Percentiles rank a stretch among this genome's conserved stretches.
phyloP scores from a whole-genome alignment of 1,140 invertebrate species.

The Metaphire vulgaris region DNA sequence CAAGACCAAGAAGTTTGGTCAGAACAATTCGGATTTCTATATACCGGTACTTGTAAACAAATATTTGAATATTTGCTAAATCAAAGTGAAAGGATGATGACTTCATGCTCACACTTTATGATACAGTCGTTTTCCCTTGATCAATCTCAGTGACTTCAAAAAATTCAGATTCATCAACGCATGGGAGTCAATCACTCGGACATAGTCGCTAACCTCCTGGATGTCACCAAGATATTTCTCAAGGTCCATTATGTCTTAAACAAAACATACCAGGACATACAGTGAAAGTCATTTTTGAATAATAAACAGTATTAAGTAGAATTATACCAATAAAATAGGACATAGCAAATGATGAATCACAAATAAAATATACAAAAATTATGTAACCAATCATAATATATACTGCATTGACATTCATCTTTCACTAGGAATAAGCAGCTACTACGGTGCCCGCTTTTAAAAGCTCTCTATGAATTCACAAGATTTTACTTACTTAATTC shows the following conservation, averaged over 20 bases:
- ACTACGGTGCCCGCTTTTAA: no score
- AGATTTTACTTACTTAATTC: no score
- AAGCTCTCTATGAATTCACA: no score
- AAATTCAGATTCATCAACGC: slow-evolving; percentile 77
- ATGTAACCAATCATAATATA: not conserved
- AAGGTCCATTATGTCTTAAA: slow-evolving; percentile 46
- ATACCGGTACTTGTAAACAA: not conserved
- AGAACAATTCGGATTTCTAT: not conserved
- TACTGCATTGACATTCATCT: not conserved
- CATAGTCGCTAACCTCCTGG: slow-evolving; percentile 67
- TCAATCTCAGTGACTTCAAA: slow-evolving; percentile 68
- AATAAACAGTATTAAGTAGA: no score
- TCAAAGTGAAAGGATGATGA: not conserved
- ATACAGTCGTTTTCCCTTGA: slow-evolving; percentile 58
- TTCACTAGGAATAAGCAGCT: not conserved
- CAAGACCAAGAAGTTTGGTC: not conserved
- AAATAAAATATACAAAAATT: not conserved
- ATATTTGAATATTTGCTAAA: not conserved
- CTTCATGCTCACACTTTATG: slow-evolving; percentile 29
- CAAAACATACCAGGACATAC: not conserved
- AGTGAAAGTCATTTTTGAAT: not conserved
- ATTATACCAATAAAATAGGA: no score
- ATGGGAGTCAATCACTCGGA: slow-evolving; percentile 74
- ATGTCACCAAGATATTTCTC: slow-evolving; percentile 70
- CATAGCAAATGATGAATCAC: no score